These are phyloP conservation scores for Microdon myrmicae DNA, from an alignment of 2,888 invertebrate species.

Conservation along the genomic window DNA sequence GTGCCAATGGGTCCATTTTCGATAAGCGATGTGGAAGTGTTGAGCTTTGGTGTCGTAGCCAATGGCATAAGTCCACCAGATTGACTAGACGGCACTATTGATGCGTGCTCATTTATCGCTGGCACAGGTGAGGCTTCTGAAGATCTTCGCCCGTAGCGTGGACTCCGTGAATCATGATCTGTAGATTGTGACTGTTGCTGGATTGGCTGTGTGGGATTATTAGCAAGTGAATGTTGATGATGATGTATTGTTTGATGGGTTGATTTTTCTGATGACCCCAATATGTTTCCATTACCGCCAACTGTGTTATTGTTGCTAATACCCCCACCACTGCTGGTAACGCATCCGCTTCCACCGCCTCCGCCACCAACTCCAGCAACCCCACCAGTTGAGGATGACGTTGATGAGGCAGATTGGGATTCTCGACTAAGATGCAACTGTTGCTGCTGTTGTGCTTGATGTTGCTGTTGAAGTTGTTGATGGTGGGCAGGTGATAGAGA, in stretches of 20 bases:
- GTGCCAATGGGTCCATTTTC: slow-evolving; percentile 39
- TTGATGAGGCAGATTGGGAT: slow-evolving; percentile 44
- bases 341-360: slow-evolving; percentile 7
- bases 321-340: background rate
- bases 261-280: slow-evolving; percentile 36
- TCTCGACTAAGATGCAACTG: slow-evolving; percentile 55
- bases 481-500: slow-evolving; percentile 63
- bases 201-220: slow-evolving; percentile 25
- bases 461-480: slow-evolving; percentile 53
- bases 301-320: slow-evolving; percentile 54
- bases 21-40: slow-evolving; percentile 56
- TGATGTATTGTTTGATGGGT: slow-evolving; percentile 34
- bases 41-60: slow-evolving; percentile 61
- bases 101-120: slow-evolving; percentile 38
- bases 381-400: slow-evolving; percentile 32
- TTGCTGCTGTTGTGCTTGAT: slow-evolving; percentile 56
- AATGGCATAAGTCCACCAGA: slow-evolving; percentile 55
- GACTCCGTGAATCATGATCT: slow-evolving; percentile 54
- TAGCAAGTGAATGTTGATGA: slow-evolving; percentile 24
- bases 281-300: slow-evolving; percentile 25
- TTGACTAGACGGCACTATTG: slow-evolving; percentile 59
- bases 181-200: slow-evolving; percentile 31
- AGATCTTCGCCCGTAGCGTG: slow-evolving; percentile 52
- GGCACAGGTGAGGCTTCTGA: slow-evolving; percentile 43
- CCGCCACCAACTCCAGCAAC: slow-evolving; percentile 18